A percentile compares a stretch with the other conserved stretches of the same genome.
phyloP scores from a whole-genome alignment of 1,140 invertebrate species.

The Euura lappo region DNA sequence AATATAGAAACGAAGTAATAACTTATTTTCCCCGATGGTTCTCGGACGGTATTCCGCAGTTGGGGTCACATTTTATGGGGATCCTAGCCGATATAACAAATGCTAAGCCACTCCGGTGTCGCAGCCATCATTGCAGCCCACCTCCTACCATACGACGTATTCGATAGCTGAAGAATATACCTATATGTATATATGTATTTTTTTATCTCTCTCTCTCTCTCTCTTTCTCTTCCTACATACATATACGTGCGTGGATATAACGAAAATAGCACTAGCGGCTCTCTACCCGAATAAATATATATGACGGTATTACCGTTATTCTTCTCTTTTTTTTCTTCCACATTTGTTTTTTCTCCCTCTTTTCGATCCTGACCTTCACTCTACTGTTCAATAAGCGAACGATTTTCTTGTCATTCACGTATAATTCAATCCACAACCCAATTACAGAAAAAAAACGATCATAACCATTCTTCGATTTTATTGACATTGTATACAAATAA shows the following conservation, averaged over 20 bases:
- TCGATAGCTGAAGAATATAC: too few species aligned
- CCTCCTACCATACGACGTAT: background rate
- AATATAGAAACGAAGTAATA: slow-evolving; percentile 5
- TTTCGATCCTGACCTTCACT: too few species aligned
- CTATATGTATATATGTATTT: background rate
- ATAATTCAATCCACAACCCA: too few species aligned
- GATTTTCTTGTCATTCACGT: too few species aligned
- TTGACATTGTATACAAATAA: too few species aligned
- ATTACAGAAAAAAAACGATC: too few species aligned
- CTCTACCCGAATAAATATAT: background rate
- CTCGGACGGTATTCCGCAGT: background rate
- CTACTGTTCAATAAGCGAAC: too few species aligned
- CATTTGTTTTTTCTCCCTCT: background rate
- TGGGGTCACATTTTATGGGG: slow-evolving; percentile 6
- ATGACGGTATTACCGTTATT: background rate
- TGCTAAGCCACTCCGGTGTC: slow-evolving; percentile 2
- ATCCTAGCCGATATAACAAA: background rate
- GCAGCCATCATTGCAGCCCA: background rate
- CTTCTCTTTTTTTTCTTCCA: background rate
- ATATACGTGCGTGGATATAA: background rate
- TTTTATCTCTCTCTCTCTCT: background rate
- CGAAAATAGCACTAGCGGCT: background rate
- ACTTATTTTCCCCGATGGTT: background rate
- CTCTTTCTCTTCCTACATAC: background rate
- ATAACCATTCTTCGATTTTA: too few species aligned